These are phyloP conservation scores for Patella caerulea DNA, from an alignment of 2,888 invertebrate species.

Conservation along the genomic window DNA sequence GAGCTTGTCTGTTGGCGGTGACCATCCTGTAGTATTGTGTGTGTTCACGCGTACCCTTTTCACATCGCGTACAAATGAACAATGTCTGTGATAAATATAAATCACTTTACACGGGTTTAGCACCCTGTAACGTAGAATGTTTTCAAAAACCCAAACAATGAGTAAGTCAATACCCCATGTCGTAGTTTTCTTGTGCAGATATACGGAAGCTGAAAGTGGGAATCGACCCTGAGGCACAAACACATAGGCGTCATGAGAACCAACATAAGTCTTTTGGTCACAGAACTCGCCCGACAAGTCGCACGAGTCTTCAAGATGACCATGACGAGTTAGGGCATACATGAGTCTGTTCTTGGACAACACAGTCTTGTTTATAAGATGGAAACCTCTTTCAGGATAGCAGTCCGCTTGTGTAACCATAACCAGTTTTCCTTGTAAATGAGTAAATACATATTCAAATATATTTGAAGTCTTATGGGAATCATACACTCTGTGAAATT, in stretches of 20 bases:
- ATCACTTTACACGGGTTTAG: slow-evolving; percentile 26
- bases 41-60: slow-evolving; percentile 16
- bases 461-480: not conserved
- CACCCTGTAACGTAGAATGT: slow-evolving; percentile 13
- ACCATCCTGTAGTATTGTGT: slow-evolving; percentile 20
- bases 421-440: slow-evolving; percentile 15
- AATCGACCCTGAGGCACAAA: slow-evolving; percentile 18
- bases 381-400: slow-evolving; percentile 21
- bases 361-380: slow-evolving; percentile 7
- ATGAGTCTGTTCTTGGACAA: slow-evolving; percentile 9
- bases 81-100: slow-evolving; percentile 22
- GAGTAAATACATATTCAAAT: slow-evolving; percentile 16
- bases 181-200: not conserved
- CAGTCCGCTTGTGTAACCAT: slow-evolving; percentile 23
- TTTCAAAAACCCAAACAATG: slow-evolving; percentile 21
- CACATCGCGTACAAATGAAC: slow-evolving; percentile 12
- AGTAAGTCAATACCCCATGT: slow-evolving; percentile 22
- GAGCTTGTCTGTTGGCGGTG: not conserved
- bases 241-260: slow-evolving; percentile 24
- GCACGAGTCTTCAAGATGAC: slow-evolving; percentile 18
- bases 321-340: slow-evolving; percentile 23
- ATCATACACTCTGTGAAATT: slow-evolving; percentile 5
- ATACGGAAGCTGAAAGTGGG: not conserved
- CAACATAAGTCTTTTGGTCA: slow-evolving; percentile 12
- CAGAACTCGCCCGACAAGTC: slow-evolving; percentile 25